Percentiles rank a stretch among this genome's conserved stretches.
Evolutionary conservation across 1,140 invertebrate genomes (phyloP).

Genomic region (Apis dorsata): DNA sequence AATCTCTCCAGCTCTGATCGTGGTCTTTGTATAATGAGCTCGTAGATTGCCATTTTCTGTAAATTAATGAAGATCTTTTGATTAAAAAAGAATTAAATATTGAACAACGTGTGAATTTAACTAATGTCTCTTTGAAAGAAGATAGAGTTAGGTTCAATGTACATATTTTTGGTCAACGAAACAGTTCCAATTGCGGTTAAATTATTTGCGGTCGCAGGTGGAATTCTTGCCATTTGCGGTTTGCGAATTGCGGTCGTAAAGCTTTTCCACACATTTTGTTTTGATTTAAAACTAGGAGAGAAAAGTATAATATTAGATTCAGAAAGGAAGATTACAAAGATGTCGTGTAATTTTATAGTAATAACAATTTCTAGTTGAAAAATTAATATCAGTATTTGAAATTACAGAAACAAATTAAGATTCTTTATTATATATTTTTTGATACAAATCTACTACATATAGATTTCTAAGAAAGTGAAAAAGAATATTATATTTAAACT

Average conservation of each 20-base stretch:
- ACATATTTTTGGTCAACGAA: conserved; percentile 1
- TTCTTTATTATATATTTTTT: not conserved
- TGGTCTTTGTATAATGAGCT: conserved; percentile 79
- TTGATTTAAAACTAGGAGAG: not conserved
- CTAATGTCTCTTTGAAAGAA: not conserved
- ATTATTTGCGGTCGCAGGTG: not conserved
- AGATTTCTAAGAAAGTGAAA: too few relatives aligned
- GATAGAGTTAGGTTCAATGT: not conserved
- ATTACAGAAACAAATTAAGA: not conserved
- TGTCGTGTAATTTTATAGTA: not conserved
- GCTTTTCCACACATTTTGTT: conserved; percentile 1
- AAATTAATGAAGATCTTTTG: conserved; percentile 24
- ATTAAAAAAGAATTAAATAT: not conserved
- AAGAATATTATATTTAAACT: too few relatives aligned
- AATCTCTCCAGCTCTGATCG: conserved; percentile 77
- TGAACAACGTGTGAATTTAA: too few relatives aligned
- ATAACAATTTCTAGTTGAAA: not conserved
- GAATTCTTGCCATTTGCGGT: conserved; percentile 17
- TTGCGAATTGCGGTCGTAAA: conserved; percentile 3
- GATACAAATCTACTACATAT: not conserved
- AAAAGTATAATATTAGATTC: not conserved
- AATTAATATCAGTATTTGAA: not conserved
- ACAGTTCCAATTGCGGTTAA: conserved; percentile 10
- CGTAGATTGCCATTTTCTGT: conserved; percentile 77
- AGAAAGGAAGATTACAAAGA: not conserved